phyloP scores from a whole-genome alignment of 2,888 invertebrate species.

The Rhabditophanes sp. region DNA sequence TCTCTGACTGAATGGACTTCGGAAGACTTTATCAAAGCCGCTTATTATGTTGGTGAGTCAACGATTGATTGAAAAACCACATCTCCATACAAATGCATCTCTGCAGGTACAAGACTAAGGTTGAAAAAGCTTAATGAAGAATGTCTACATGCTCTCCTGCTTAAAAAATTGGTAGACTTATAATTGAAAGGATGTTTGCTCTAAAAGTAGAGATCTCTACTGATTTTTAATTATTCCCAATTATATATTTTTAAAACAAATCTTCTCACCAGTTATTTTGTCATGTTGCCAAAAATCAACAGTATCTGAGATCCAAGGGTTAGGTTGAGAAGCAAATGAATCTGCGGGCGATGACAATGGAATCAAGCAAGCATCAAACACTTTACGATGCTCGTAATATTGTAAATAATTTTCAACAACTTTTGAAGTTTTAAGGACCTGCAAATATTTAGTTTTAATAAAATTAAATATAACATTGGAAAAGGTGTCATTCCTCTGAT shows the following conservation, averaged over 20 bases:
- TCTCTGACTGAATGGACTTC: no score
- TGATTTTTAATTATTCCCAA: conserved; percentile 1
- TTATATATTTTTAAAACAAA: conserved; percentile 2
- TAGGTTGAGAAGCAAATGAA: conserved; percentile 51
- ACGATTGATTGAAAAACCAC: no score
- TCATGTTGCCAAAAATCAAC: conserved; percentile 95
- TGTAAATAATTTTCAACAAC: conserved; percentile 66
- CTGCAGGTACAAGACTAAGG: no score
- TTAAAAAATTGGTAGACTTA: no score
- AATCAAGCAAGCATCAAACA: conserved; percentile 86
- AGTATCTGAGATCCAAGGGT: conserved; percentile 90
- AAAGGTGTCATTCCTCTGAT: conserved; percentile 13
- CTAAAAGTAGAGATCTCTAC: no score
- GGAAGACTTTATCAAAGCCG: no score
- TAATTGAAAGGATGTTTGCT: no score
- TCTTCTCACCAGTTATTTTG: conserved; percentile 44
- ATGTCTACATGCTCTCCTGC: no score
- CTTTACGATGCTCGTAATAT: conserved; percentile 67
- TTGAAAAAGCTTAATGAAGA: no score
- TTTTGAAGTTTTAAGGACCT: conserved; percentile 75
- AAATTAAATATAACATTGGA: conserved; percentile 56
- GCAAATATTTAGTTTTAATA: conserved; percentile 74
- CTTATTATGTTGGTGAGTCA: no score
- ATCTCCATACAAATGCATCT: no score
- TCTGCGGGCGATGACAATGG: conserved; percentile 60